Conservation (phyloP, 2,113 vertebrate species). For the Pachypanchax playfairii region DNA sequence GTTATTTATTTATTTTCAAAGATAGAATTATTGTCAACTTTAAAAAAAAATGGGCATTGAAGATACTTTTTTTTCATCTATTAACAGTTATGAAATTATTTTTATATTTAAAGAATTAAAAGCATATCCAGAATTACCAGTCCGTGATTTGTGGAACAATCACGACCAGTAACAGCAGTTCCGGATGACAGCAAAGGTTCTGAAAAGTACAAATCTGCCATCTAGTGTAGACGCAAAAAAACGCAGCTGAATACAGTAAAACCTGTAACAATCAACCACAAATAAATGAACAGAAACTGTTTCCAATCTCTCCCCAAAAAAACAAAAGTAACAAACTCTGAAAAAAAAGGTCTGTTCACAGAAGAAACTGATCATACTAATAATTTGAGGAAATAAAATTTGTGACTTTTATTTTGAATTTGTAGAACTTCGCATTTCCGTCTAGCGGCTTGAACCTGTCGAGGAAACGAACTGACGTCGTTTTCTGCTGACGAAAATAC, state of each 20-base stretch:
- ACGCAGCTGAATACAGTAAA: neutral
- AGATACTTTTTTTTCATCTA: neutral
- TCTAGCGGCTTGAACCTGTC: neutral
- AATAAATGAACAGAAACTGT: neutral
- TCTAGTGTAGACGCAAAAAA: constrained; percentile 31
- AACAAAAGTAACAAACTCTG: too few species aligned
- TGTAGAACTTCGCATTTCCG: constrained; percentile 18
- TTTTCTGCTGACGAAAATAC: constrained; percentile 37
- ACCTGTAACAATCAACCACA: neutral
- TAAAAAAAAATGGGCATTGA: too few species aligned
- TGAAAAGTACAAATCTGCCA: constrained; percentile 40
- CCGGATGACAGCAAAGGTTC: neutral
- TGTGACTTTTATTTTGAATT: constrained; percentile 51
- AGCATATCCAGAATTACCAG: neutral
- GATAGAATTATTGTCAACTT: neutral
- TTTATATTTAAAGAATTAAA: neutral
- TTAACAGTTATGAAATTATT: neutral
- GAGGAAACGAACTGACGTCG: constrained; percentile 15
- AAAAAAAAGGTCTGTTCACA: too few species aligned
- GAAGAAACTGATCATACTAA: too few species aligned
- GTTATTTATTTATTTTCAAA: constrained; percentile 26
- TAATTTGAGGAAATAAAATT: too few species aligned
- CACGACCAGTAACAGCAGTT: neutral
- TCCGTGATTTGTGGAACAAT: constrained; percentile 1
- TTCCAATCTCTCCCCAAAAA: too few species aligned